These are phyloP conservation scores for Pseudomugil gertrudae DNA, from an alignment of 2,797 vertebrate genomes.

Conservation along the genomic window DNA sequence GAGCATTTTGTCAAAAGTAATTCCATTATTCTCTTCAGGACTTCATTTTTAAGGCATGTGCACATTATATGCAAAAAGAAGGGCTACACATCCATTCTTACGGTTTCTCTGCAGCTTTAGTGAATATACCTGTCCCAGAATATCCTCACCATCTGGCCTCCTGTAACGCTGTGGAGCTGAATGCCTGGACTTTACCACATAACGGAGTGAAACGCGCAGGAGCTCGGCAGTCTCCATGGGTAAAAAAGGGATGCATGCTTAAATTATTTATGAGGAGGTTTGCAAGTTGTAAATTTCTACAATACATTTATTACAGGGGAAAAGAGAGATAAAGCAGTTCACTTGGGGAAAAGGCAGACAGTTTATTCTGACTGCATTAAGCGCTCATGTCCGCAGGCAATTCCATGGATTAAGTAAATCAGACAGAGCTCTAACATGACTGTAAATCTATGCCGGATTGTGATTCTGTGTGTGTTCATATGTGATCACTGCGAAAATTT, in stretches of 20 bases:
- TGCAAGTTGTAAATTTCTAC: conserved; percentile 32
- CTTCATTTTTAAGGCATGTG: background rate
- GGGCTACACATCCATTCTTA: background rate
- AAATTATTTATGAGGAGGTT: conserved; percentile 60
- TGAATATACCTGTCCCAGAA: conserved; percentile 63
- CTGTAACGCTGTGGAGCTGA: conserved; percentile 28
- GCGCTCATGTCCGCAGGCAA: background rate
- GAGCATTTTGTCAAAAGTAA: conserved; percentile 1
- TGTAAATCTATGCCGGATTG: conserved; percentile 15
- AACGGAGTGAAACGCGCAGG: conserved; percentile 49
- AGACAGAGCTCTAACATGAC: conserved; percentile 10
- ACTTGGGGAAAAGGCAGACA: conserved; percentile 7
- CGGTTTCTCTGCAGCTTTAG: background rate
- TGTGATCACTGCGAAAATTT: background rate
- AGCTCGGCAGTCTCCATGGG: conserved; percentile 11
- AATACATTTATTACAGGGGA: conserved; percentile 15
- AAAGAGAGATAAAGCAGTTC: conserved; percentile 2
- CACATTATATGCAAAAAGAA: background rate
- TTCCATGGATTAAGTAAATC: background rate
- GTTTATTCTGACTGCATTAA: conserved; percentile 23
- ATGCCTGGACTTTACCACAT: conserved; percentile 66
- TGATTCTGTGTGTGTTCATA: background rate
- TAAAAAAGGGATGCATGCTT: conserved; percentile 50
- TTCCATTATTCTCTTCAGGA: background rate
- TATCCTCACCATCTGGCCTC: conserved; percentile 53